A percentile compares a stretch with the other conserved stretches of the same genome.
Evolutionary conservation across 2,113 vertebrate species (phyloP).

Genomic region (Dipodomys spectabilis): DNA sequence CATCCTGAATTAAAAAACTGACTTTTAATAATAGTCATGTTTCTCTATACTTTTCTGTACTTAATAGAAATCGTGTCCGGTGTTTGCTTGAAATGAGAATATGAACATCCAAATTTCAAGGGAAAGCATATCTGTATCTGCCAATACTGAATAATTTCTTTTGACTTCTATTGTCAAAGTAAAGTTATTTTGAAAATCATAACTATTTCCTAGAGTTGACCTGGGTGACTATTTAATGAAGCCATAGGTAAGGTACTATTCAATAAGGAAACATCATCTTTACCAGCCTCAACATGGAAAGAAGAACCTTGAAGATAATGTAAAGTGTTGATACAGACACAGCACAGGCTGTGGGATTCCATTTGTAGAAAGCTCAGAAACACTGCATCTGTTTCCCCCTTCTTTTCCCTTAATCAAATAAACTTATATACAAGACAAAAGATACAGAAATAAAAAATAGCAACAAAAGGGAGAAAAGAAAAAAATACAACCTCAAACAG

Average conservation of each 20-base stretch:
- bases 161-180: slow-evolving; percentile 76
- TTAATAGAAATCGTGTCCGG: slow-evolving; percentile 51
- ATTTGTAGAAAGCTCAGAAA: background rate
- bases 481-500: no score
- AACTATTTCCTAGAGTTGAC: slow-evolving; percentile 68
- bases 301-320: background rate
- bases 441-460: no score
- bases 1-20: slow-evolving; percentile 23
- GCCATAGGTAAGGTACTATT: background rate
- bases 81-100: slow-evolving; percentile 54
- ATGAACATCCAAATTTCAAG: slow-evolving; percentile 68
- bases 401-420: no score
- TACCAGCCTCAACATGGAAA: background rate
- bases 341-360: background rate
- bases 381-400: no score
- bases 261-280: background rate
- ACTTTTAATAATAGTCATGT: slow-evolving; percentile 49
- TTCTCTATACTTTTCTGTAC: slow-evolving; percentile 1
- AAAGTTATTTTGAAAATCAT: slow-evolving; percentile 59
- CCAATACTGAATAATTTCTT: slow-evolving; percentile 60
- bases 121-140: slow-evolving; percentile 51
- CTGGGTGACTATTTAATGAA: background rate
- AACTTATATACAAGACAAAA: no score
- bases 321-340: background rate
- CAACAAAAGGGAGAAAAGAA: no score